phyloP scores from a whole-genome alignment of 1,140 invertebrate species.

The Drosophila navojoa region DNA sequence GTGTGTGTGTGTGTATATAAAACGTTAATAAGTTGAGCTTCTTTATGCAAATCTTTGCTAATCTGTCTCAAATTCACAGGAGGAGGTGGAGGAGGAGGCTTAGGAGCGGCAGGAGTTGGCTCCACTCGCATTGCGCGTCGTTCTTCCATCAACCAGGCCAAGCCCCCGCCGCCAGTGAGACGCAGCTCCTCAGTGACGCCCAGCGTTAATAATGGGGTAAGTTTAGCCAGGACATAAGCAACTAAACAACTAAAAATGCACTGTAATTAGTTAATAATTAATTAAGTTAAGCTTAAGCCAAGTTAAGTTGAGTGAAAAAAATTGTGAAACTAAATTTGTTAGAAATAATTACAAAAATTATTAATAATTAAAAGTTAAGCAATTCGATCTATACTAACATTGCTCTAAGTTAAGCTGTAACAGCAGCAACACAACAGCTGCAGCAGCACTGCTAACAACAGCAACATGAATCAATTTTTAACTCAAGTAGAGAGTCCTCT shows the following conservation, averaged over 20 bases:
- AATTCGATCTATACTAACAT: too few species aligned
- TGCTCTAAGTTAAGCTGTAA: too few species aligned
- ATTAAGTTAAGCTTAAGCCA: conserved; percentile 21
- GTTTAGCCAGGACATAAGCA: conserved; percentile 11
- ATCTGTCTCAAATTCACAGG: conserved; percentile 47
- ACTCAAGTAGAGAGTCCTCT: background rate
- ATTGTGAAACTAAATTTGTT: too few species aligned
- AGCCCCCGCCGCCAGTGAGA: conserved; percentile 93
- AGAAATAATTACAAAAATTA: too few species aligned
- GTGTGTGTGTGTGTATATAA: conserved; percentile 37
- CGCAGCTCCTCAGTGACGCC: conserved; percentile 92
- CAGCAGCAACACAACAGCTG: too few species aligned
- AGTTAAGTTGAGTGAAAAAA: background rate
- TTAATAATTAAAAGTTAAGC: too few species aligned
- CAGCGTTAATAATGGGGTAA: conserved; percentile 76
- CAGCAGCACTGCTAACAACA: too few species aligned
- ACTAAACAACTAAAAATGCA: conserved; percentile 2
- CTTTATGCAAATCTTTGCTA: conserved; percentile 5
- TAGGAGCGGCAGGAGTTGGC: conserved; percentile 47
- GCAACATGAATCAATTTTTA: too few species aligned
- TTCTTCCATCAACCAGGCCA: conserved; percentile 87
- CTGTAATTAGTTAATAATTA: conserved; percentile 44
- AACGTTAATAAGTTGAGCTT: conserved; percentile 56
- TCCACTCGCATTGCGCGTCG: conserved; percentile 78
- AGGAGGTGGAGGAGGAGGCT: conserved; percentile 54